Base-by-base conservation (phyloP, 1,140 invertebrate species). In the Brachionus koreanus region DNA sequence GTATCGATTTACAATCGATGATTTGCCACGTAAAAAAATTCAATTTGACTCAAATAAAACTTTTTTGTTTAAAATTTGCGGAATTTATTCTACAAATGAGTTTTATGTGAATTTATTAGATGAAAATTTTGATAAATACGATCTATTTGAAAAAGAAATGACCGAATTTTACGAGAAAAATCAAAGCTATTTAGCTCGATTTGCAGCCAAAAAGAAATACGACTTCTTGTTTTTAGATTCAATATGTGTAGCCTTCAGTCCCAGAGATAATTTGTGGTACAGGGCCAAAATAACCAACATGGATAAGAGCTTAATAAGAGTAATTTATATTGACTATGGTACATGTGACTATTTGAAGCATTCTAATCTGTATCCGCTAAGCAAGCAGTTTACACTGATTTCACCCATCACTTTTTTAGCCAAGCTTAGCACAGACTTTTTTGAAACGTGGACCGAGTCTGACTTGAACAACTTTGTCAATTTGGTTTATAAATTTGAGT, bases 301-400 rank as follows among this genome's bases (percentile, higher is more conserved):
- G 19, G 25, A 74, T 12, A 74, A 49, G 25, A 46, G 23, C 7
- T 19, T 25, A 39, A 42, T 72, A 46, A 43, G 43, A 46, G 7
- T 74, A 1, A 25, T 74, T 25, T 74, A 74, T 19, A 46, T 74
- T 46, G 69, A 74, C 23, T 74, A 74, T 74, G 69, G 69, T 3
- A 25, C 43, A 12, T 29, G 25, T 49, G 69, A 74, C 23, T 23
- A 25, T 13, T 29, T 74, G 12, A 35, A 29, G 9, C 25, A 25
- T 74, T 19, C 39, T 3, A 74, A 74, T 19, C 23, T 74, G 16
- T 74, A 46, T 23, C 69, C 69, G 12, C 5, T 74, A 9, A 23
- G 23, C 23, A 74, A 33, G 1, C 39, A 74, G 46, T 74, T 74
- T 74, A n/a, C 42, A 6, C 1, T 13, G 0, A 25, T 74, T 9